A percentile compares a stretch with the other conserved stretches of the same genome.
Evolutionary conservation across 1,140 invertebrate species (phyloP).

Genomic region (Calliphora vicina): DNA sequence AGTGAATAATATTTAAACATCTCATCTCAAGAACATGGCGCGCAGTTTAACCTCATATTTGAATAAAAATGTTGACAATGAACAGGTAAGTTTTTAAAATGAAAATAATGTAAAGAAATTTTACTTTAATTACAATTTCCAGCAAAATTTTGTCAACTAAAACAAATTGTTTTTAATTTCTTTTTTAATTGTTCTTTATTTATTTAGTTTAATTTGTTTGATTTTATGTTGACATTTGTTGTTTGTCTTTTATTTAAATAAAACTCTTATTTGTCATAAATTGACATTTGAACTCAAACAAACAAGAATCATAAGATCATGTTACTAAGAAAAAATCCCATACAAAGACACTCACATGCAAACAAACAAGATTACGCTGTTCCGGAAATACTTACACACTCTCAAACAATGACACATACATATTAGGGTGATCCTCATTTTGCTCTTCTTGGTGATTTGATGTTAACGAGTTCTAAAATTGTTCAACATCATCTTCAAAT

Average conservation of each 20-base stretch:
- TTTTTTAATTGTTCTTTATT: neutral
- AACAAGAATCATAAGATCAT: neutral
- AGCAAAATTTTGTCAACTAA: too few species aligned
- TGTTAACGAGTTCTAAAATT: too few species aligned
- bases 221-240: neutral
- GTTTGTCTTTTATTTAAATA: neutral
- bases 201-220: neutral
- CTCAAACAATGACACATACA: too few species aligned
- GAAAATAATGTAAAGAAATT: neutral
- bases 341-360: too few species aligned
- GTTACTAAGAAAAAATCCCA: neutral
- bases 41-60: conserved; percentile 13
- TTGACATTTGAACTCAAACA: neutral
- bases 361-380: too few species aligned
- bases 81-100: conserved; percentile 7
- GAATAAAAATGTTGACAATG: conserved; percentile 24
- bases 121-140: too few species aligned
- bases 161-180: neutral
- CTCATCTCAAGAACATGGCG: neutral
- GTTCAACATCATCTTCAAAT: too few species aligned
- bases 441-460: too few species aligned
- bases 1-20: neutral
- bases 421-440: too few species aligned
- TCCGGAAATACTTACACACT: too few species aligned
- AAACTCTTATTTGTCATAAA: neutral